Evolutionary conservation across 2,113 vertebrate genomes (phyloP), one percentile per base, ranked within the genome.

Genomic region (Pterocles gutturalis): DNA sequence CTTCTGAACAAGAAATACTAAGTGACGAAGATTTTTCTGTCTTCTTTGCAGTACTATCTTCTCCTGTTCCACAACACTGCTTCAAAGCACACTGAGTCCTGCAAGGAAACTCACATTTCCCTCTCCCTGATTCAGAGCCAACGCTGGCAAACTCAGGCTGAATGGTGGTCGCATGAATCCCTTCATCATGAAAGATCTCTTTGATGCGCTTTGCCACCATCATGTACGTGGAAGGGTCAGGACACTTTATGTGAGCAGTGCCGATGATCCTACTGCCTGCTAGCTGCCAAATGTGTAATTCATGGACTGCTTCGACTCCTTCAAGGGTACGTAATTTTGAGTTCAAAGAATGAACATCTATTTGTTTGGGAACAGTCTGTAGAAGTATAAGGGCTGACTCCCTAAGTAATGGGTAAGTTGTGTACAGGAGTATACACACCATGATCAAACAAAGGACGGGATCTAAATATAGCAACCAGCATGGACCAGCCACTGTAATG

Each of bases 381-480:
- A 99, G 98, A 92, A 99, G 99, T 97, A 99, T 99, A 82, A 99
- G 99, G 31, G 99, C 99, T 3, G 99, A 99, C 97, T 99, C 99
- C 97, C 99, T 99, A 79, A 99, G 99, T 70, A 99, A 97, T 0
- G 99, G 99, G 84, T 99, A 99, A 48, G 99, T 99, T 41, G 99
- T 99, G 84, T 99, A 99, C 41, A 99, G 97, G 80, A 99, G 98
- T 96, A 99, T 99, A 93, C 98, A 96, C 75, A 99, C 99, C 99
- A 99, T 99, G 62, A 99, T 99, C 96, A 99, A 49, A 96, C 99
- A 99, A 54, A 99, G 98, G 3, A 98, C 98, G 2, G 99, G 99
- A 94, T 99, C 99, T 97, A 99, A 98, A 97, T 99, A 99, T 1
- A 99, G 98, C 36, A 99, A 98, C 99, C 99, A 99, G 98, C 99